Evolutionary conservation across 1,140 invertebrate species (phyloP).

Genomic region (Apis mellifera): DNA sequence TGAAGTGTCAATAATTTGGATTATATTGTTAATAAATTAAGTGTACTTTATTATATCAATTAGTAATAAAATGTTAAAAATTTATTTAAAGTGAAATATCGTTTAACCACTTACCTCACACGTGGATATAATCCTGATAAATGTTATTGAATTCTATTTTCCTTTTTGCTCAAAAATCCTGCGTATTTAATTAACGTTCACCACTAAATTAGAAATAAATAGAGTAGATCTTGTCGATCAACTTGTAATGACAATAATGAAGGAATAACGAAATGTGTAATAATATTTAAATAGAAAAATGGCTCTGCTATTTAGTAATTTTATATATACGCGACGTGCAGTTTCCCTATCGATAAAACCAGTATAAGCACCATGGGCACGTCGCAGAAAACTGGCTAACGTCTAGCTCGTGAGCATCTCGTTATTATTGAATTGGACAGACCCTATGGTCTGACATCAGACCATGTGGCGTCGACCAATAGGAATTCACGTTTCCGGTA

Average conservation of each 20-base stretch:
- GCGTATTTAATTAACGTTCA: background rate
- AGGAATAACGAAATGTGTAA: background rate
- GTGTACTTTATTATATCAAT: no score
- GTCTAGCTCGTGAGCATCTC: slow-evolving; percentile 72
- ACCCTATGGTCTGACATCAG: slow-evolving; percentile 80
- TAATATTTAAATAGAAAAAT: slow-evolving; percentile 8
- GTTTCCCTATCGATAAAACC: slow-evolving; percentile 8
- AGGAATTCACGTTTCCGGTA: slow-evolving; percentile 34
- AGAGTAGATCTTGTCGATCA: background rate
- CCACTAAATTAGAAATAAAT: slow-evolving; percentile 9
- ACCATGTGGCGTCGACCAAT: slow-evolving; percentile 80
- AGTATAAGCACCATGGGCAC: slow-evolving; percentile 46
- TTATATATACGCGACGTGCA: slow-evolving; percentile 15
- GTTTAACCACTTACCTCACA: slow-evolving; percentile 17
- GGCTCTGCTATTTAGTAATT: slow-evolving; percentile 18
- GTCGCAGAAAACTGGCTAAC: slow-evolving; percentile 75
- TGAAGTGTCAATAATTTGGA: background rate
- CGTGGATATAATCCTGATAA: slow-evolving; percentile 46
- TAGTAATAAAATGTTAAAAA: background rate
- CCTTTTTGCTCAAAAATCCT: background rate
- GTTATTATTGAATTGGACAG: slow-evolving; percentile 80
- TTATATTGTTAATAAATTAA: no score
- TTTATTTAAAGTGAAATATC: background rate
- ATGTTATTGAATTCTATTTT: background rate
- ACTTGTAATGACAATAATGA: background rate